phyloP scores from a whole-genome alignment of 2,113 vertebrate genomes.

The Bujurquina vittata region DNA sequence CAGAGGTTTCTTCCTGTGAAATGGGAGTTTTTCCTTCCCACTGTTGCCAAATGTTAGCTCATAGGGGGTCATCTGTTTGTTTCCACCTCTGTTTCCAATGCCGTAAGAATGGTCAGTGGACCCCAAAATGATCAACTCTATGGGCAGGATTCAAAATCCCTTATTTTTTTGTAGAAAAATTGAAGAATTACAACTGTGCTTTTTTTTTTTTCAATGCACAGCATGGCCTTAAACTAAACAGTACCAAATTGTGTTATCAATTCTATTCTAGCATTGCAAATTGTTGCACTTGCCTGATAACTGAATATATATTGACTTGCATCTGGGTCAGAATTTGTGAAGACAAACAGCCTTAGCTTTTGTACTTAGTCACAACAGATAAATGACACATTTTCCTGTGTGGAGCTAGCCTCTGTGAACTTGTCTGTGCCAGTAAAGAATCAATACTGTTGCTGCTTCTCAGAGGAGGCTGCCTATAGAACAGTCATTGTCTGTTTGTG shows the following conservation, averaged over 20 bases:
- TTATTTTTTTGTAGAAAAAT: too few species aligned
- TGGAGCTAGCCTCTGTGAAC: constrained; percentile 63
- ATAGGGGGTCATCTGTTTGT: too few species aligned
- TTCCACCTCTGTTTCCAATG: too few species aligned
- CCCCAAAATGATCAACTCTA: too few species aligned
- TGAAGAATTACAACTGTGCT: neutral
- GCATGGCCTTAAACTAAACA: neutral
- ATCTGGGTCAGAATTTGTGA: constrained; percentile 34
- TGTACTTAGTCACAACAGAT: constrained; percentile 76
- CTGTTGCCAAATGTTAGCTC: too few species aligned
- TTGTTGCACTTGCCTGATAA: neutral
- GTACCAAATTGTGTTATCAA: neutral
- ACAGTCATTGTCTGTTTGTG: constrained; percentile 51
- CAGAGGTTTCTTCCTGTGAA: too few species aligned
- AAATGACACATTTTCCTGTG: constrained; percentile 71
- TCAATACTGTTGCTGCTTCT: constrained; percentile 84
- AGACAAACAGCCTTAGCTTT: constrained; percentile 40
- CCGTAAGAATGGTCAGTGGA: too few species aligned
- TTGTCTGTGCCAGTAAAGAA: constrained; percentile 84
- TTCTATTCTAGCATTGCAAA: neutral
- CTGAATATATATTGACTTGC: constrained; percentile 20
- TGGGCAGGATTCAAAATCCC: neutral
- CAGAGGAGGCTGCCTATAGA: constrained; percentile 29
- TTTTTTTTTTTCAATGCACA: too few species aligned
- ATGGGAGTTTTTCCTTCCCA: too few species aligned